A percentile compares a stretch with the other conserved stretches of the same genome.
phyloP scores from a whole-genome alignment of 2,797 vertebrate species.

The Danionella dracula region DNA sequence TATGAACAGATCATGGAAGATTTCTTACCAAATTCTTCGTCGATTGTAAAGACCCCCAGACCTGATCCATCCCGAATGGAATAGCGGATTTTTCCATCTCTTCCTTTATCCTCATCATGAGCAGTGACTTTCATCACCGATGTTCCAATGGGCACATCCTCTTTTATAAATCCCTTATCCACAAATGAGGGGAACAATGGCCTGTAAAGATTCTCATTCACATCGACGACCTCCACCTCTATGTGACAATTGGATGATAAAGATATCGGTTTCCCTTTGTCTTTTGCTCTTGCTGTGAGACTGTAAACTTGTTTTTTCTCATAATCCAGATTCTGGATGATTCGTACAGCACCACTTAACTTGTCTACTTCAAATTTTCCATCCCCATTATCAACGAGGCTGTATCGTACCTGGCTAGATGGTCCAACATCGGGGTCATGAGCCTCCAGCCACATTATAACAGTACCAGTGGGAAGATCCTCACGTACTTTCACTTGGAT shows the following conservation, averaged over 20 bases:
- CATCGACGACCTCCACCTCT: slow-evolving; percentile 89
- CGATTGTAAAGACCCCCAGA: slow-evolving; percentile 87
- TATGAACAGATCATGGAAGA: neutral
- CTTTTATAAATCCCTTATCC: slow-evolving; percentile 88
- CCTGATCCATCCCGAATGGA: slow-evolving; percentile 95
- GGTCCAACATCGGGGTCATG: slow-evolving; percentile 86
- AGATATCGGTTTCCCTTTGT: slow-evolving; percentile 90
- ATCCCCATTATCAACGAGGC: slow-evolving; percentile 83
- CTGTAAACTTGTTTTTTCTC: slow-evolving; percentile 91
- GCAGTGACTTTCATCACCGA: slow-evolving; percentile 87
- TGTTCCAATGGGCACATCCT: slow-evolving; percentile 82
- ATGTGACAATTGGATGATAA: slow-evolving; percentile 89
- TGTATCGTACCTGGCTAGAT: slow-evolving; percentile 91
- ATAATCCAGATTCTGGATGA: slow-evolving; percentile 87
- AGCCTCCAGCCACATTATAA: slow-evolving; percentile 92
- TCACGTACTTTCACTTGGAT: slow-evolving; percentile 89
- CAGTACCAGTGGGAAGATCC: slow-evolving; percentile 89
- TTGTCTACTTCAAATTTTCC: slow-evolving; percentile 94
- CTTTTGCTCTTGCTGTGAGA: slow-evolving; percentile 88
- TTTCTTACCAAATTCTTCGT: slow-evolving; percentile 90
- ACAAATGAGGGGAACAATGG: slow-evolving; percentile 84
- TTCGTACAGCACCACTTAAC: slow-evolving; percentile 86
- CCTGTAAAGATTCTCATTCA: slow-evolving; percentile 90
- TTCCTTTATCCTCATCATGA: slow-evolving; percentile 84
- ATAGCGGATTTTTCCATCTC: slow-evolving; percentile 88